Conservation (phyloP, 2,113 vertebrate genomes). For the Dasyurus viverrinus region DNA sequence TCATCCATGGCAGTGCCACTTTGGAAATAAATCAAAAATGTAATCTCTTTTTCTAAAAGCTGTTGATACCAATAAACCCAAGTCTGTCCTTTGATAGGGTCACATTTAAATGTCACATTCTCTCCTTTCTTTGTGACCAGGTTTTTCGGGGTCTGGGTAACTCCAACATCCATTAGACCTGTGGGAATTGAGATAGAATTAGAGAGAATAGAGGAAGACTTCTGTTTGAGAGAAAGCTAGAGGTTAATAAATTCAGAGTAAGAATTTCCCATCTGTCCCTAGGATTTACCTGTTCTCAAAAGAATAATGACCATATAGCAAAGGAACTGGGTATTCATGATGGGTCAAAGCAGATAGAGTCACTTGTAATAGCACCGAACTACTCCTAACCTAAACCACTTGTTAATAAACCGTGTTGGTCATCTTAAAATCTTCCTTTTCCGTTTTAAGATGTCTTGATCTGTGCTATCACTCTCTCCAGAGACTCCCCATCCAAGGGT, state of each 20-base stretch:
- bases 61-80: slow-evolving; percentile 30
- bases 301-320: neutral
- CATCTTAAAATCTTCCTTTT: neutral
- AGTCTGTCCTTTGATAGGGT: neutral
- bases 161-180: slow-evolving; percentile 17
- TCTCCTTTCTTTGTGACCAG: slow-evolving; percentile 13
- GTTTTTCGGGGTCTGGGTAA: slow-evolving; percentile 20
- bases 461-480: neutral
- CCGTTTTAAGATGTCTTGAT: neutral
- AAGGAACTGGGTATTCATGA: neutral
- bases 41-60: neutral
- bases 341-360: neutral
- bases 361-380: neutral
- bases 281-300: neutral
- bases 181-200: neutral
- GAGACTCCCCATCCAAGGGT: neutral
- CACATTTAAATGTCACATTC: neutral
- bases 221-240: neutral
- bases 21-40: slow-evolving; percentile 18
- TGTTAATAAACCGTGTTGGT: neutral
- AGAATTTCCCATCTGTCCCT: neutral
- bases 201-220: neutral
- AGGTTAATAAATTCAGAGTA: fast-evolving
- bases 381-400: neutral
- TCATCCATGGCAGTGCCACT: fast-evolving